Conservation (phyloP, 1,140 invertebrate genomes). For the Oreohelix idahoensis region DNA sequence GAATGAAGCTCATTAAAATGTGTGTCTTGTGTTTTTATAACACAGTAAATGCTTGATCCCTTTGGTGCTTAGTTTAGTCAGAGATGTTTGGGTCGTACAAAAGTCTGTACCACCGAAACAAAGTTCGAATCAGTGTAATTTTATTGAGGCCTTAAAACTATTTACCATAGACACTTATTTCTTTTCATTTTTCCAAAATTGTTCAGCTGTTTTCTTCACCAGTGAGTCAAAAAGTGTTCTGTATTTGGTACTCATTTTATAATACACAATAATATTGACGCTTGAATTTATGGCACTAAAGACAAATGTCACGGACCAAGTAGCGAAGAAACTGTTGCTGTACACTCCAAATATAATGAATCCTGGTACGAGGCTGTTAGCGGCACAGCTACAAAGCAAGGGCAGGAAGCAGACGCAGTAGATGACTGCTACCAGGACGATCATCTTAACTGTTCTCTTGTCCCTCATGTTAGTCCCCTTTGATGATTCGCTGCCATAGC, state of each 20-base stretch:
- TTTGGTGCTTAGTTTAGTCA: too few relatives aligned
- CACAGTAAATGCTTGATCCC: too few relatives aligned
- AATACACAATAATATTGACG: constrained; percentile 18
- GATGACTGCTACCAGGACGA: not conserved
- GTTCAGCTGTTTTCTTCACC: too few relatives aligned
- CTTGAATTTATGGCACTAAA: not conserved
- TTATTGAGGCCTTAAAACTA: too few relatives aligned
- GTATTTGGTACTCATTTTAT: constrained; percentile 18
- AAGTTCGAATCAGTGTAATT: too few relatives aligned
- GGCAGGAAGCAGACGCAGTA: constrained; percentile 14
- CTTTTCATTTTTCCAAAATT: too few relatives aligned
- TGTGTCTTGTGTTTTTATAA: too few relatives aligned
- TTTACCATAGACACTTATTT: too few relatives aligned
- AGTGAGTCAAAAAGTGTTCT: not conserved
- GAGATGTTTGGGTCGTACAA: too few relatives aligned
- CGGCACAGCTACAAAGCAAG: not conserved
- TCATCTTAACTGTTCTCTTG: not conserved
- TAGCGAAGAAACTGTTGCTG: not conserved
- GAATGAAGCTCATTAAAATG: too few relatives aligned
- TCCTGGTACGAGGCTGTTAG: not conserved
- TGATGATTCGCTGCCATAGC: not conserved
- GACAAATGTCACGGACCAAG: not conserved
- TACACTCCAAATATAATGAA: not conserved
- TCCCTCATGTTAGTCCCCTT: not conserved
- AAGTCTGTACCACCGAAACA: too few relatives aligned